phyloP scores from a whole-genome alignment of 2,888 invertebrate species.

The Andricus curvator region DNA sequence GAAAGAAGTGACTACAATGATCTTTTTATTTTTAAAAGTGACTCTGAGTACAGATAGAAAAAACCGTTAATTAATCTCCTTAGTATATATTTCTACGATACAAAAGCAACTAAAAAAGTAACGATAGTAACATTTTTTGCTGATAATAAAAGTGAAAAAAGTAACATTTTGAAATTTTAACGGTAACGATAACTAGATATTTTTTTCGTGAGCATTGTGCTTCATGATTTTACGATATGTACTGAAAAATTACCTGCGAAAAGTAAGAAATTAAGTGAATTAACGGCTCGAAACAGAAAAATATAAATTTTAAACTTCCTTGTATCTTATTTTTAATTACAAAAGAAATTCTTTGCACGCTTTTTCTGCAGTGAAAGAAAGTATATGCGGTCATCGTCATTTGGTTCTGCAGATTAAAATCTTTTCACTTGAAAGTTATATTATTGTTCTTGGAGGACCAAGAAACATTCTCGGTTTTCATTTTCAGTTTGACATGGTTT shows the following conservation, averaged over 20 bases:
- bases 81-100: too few relatives aligned
- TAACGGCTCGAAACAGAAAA: neutral
- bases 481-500: neutral
- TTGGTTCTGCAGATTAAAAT: neutral
- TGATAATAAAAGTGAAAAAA: too few relatives aligned
- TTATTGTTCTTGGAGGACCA: neutral
- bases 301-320: neutral
- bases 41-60: too few relatives aligned
- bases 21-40: too few relatives aligned
- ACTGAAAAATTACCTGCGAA: neutral
- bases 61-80: too few relatives aligned
- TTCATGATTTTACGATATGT: neutral
- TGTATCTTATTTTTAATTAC: neutral
- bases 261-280: neutral
- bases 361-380: neutral
- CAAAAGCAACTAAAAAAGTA: too few relatives aligned
- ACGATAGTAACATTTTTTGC: too few relatives aligned
- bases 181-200: too few relatives aligned
- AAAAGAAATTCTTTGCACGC: neutral
- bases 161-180: too few relatives aligned
- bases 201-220: neutral
- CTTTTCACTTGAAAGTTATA: neutral
- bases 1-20: too few relatives aligned
- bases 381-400: neutral
- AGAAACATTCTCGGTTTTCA: neutral